Evolutionary conservation across 2,113 vertebrate species (phyloP).

Genomic region (Salvelinus fontinalis): DNA sequence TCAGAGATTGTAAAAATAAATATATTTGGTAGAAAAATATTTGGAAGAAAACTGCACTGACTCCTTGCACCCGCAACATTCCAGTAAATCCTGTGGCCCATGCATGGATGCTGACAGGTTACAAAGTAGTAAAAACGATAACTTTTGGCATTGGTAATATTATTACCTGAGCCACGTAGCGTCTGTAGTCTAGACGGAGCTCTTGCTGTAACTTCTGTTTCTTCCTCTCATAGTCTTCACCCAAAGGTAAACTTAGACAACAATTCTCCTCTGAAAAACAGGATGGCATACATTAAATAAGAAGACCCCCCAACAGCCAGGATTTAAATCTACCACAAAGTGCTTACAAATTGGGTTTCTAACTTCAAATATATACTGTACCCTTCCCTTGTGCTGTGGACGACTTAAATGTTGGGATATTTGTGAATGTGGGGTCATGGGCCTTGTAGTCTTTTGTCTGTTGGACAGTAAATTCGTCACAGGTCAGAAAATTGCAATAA

Average conservation of each 20-base stretch:
- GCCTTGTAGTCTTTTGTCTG: conserved; percentile 74
- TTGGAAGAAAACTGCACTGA: too few relatives aligned
- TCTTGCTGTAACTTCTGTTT: conserved; percentile 91
- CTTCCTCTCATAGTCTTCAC: conserved; percentile 90
- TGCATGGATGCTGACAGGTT: background rate
- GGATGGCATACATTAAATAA: conserved; percentile 2
- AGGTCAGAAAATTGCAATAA: background rate
- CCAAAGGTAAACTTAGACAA: conserved; percentile 85
- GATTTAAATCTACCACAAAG: background rate
- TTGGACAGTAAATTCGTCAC: conserved; percentile 27
- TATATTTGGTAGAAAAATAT: too few relatives aligned
- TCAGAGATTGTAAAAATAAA: too few relatives aligned
- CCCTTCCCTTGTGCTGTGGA: conserved; percentile 36
- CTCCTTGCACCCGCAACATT: too few relatives aligned
- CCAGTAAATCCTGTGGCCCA: too few relatives aligned
- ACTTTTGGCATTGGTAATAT: background rate
- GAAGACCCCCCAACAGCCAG: too few relatives aligned
- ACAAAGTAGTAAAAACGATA: background rate
- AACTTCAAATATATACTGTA: conserved; percentile 16
- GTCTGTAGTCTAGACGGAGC: conserved; percentile 86
- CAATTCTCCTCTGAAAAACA: conserved; percentile 72
- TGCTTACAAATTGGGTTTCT: background rate
- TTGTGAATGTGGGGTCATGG: conserved; percentile 80
- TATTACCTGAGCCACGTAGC: conserved; percentile 88
- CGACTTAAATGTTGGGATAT: conserved; percentile 79